Conservation (phyloP, 2,797 vertebrate species). For the Gallirallus australis region DNA sequence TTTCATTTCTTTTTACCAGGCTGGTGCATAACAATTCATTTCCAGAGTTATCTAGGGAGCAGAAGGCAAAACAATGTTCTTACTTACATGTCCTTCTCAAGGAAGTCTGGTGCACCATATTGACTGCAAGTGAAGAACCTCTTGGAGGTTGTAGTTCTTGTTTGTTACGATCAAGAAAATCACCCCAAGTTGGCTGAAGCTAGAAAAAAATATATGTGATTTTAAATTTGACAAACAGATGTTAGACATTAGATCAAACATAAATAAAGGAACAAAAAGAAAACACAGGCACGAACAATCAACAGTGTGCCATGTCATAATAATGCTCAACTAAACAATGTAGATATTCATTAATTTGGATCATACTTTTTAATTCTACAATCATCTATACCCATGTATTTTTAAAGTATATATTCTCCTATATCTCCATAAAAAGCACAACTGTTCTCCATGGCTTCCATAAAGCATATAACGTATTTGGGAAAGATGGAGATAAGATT, state of each 20-base stretch:
- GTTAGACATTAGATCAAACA: background rate
- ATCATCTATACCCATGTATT: background rate
- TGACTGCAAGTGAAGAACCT: slow-evolving; percentile 78
- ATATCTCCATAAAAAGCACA: background rate
- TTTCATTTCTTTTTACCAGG: slow-evolving; percentile 24
- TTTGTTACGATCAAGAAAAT: slow-evolving; percentile 89
- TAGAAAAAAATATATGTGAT: slow-evolving; percentile 20
- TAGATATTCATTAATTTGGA: background rate
- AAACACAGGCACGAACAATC: background rate
- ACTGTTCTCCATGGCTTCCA: background rate
- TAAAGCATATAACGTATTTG: background rate
- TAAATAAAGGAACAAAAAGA: background rate
- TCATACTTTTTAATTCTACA: background rate
- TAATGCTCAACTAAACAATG: background rate
- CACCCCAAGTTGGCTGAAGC: slow-evolving; percentile 90
- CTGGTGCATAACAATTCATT: background rate
- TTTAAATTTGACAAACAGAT: background rate
- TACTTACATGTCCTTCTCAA: slow-evolving; percentile 88
- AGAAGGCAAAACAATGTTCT: background rate
- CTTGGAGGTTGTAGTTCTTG: slow-evolving; percentile 83
- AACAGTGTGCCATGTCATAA: background rate
- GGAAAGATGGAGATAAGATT: background rate
- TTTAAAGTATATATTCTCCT: background rate
- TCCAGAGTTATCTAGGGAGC: background rate
- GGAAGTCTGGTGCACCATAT: slow-evolving; percentile 81